Percentiles rank a stretch among this genome's conserved stretches.
phyloP scores from a whole-genome alignment of 2,113 vertebrate species.

The Crotalus horridus region DNA sequence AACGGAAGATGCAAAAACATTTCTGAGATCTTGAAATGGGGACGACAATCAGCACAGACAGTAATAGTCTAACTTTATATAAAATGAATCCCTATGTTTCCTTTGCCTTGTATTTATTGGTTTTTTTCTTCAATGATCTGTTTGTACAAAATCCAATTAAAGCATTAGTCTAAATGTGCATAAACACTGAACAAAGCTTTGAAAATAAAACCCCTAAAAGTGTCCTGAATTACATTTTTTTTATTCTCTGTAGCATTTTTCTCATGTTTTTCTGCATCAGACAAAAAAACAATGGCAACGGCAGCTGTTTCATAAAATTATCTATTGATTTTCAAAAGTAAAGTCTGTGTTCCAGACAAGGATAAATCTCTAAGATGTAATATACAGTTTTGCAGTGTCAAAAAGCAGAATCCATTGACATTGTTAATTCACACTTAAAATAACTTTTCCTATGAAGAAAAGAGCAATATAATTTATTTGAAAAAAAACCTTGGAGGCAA shows the following conservation, averaged over 20 bases:
- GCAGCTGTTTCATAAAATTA: neutral
- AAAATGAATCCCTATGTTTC: neutral
- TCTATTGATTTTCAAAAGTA: conserved; percentile 3
- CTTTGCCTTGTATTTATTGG: neutral
- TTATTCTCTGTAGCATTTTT: neutral
- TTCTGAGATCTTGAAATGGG: neutral
- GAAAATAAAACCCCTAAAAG: neutral
- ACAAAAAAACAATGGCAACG: conserved; percentile 7
- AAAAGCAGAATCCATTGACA: neutral
- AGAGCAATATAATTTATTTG: neutral
- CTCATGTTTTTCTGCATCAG: neutral
- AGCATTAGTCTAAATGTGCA: neutral
- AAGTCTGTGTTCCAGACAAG: neutral
- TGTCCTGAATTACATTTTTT: neutral
- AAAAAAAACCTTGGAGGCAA: neutral
- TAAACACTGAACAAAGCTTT: neutral
- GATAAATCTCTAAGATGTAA: neutral
- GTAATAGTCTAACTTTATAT: neutral
- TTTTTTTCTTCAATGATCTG: neutral
- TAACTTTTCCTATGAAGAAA: neutral
- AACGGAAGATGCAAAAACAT: neutral
- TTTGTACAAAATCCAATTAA: neutral
- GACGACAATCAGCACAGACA: neutral
- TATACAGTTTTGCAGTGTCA: neutral
- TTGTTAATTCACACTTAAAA: neutral